Percentiles rank a stretch among this genome's conserved stretches.
These are phyloP conservation scores for Chionodraco myersi DNA, from an alignment of 2,113 vertebrate genomes.

Conservation along the genomic window DNA sequence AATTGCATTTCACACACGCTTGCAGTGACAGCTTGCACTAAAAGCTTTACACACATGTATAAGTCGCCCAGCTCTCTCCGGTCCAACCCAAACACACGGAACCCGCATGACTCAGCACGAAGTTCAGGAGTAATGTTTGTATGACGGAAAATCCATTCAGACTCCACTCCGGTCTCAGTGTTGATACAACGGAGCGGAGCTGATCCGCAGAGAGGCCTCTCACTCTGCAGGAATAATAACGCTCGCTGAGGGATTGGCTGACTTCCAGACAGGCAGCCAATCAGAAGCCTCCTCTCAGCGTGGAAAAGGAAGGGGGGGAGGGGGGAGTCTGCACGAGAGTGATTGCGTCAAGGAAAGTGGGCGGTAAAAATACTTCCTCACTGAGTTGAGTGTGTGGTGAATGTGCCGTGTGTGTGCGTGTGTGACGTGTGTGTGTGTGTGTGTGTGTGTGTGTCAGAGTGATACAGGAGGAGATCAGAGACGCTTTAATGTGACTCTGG, in stretches of 20 bases:
- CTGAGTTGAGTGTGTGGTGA: not conserved
- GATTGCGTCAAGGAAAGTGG: conserved; percentile 44
- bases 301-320: too few species aligned
- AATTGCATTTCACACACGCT: too few species aligned
- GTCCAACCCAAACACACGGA: not conserved
- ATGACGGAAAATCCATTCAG: conserved; percentile 45
- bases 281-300: conserved; percentile 3
- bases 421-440: too few species aligned
- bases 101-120: conserved; percentile 20
- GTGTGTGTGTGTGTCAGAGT: not conserved
- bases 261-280: conserved; percentile 46
- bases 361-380: conserved; percentile 57
- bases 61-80: too few species aligned
- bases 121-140: conserved; percentile 2
- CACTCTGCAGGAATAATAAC: conserved; percentile 4
- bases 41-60: too few species aligned
- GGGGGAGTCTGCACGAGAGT: not conserved
- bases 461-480: too few species aligned
- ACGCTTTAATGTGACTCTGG: too few species aligned
- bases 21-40: too few species aligned
- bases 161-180: conserved; percentile 30
- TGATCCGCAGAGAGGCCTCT: conserved; percentile 28
- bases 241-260: conserved; percentile 34
- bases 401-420: too few species aligned
- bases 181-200: conserved; percentile 48